phyloP scores from a whole-genome alignment of 2,113 vertebrate species.

The Gavia stellata region DNA sequence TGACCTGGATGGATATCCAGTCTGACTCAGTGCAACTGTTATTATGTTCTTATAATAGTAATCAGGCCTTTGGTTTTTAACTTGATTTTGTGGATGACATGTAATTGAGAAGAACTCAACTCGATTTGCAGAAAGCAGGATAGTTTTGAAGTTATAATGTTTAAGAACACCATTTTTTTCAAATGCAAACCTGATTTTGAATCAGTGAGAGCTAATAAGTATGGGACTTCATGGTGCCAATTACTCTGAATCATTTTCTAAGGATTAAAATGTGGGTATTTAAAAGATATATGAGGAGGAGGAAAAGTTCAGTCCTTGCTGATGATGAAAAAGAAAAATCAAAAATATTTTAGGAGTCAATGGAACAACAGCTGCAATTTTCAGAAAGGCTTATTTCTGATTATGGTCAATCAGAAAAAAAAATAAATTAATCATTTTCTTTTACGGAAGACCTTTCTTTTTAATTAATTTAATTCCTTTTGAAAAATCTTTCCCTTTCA shows the following conservation, averaged over 20 bases:
- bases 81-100: background rate
- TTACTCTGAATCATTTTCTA: background rate
- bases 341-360: background rate
- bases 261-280: background rate
- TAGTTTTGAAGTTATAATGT: background rate
- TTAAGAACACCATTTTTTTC: background rate
- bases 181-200: background rate
- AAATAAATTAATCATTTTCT: background rate
- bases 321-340: background rate
- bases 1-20: background rate
- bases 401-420: background rate
- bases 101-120: background rate
- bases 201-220: background rate
- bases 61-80: background rate
- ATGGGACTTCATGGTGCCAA: background rate
- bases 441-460: background rate
- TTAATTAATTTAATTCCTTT: background rate
- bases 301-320: background rate
- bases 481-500: background rate
- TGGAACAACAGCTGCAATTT: background rate
- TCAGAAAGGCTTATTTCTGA: background rate
- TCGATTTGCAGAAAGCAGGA: background rate
- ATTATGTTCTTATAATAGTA: background rate
- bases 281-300: background rate
- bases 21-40: background rate